These are phyloP conservation scores for Bufo gargarizans DNA, from an alignment of 2,113 vertebrate genomes.

Conservation along the genomic window DNA sequence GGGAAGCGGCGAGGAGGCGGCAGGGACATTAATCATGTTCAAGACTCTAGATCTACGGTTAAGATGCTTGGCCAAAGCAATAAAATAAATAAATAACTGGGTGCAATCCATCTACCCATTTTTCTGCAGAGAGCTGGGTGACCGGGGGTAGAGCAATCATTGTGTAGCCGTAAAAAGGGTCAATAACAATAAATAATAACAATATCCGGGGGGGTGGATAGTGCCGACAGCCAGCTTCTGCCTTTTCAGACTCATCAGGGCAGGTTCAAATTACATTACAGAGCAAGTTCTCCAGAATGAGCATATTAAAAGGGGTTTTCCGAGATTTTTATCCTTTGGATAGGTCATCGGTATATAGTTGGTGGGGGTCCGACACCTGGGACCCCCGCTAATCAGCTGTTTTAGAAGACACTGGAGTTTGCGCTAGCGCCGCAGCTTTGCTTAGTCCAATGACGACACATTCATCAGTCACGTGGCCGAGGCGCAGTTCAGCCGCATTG, in stretches of 20 bases:
- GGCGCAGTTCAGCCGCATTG: too few species aligned
- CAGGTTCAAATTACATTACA: background rate
- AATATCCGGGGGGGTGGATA: background rate
- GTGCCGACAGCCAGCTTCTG: background rate
- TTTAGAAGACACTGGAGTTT: too few species aligned
- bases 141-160: background rate
- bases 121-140: background rate
- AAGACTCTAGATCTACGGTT: slow-evolving; percentile 20
- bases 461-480: too few species aligned
- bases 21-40: slow-evolving; percentile 45
- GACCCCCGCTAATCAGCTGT: too few species aligned
- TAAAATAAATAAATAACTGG: background rate
- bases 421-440: too few species aligned
- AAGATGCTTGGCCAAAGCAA: slow-evolving; percentile 35
- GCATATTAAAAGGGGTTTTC: background rate
- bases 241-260: background rate
- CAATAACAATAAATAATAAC: background rate
- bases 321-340: too few species aligned
- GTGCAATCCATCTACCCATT: background rate
- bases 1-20: slow-evolving; percentile 25
- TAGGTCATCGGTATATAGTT: too few species aligned
- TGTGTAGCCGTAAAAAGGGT: background rate
- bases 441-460: too few species aligned
- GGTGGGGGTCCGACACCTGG: too few species aligned
- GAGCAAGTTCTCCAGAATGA: background rate